Percentiles rank a stretch among this genome's conserved stretches.
These are phyloP conservation scores for Poecilia picta DNA, from an alignment of 2,797 vertebrate genomes.

Conservation along the genomic window DNA sequence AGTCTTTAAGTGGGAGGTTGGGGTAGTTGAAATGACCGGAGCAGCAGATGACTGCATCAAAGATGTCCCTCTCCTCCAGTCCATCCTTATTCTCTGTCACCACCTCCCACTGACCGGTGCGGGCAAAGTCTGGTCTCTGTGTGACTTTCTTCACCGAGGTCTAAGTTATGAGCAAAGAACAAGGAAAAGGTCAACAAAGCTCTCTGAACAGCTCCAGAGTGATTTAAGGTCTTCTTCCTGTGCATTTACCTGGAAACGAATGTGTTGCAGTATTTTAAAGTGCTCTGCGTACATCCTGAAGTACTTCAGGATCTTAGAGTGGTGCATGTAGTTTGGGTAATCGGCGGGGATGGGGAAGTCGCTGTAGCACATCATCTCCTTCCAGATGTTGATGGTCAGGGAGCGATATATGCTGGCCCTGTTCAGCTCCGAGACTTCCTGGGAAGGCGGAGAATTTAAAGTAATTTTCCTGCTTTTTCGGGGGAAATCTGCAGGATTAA, in stretches of 20 bases:
- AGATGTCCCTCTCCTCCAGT: constrained; percentile 77
- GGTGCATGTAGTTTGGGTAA: constrained; percentile 89
- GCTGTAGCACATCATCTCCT: constrained; percentile 90
- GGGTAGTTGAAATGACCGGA: constrained; percentile 87
- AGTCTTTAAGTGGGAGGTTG: constrained; percentile 85
- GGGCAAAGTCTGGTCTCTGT: constrained; percentile 77
- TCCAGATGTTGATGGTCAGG: constrained; percentile 90
- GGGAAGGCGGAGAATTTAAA: constrained; percentile 3
- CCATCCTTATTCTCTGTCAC: constrained; percentile 79
- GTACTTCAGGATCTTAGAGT: constrained; percentile 86
- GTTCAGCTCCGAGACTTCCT: constrained; percentile 77
- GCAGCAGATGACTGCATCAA: constrained; percentile 90
- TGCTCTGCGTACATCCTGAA: constrained; percentile 83
- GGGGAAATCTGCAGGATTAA: background rate
- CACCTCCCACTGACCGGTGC: constrained; percentile 87
- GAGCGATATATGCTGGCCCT: constrained; percentile 86
- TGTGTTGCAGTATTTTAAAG: constrained; percentile 80
- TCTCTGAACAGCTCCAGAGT: background rate
- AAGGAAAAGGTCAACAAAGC: background rate
- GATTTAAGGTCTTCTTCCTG: background rate
- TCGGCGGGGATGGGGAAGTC: constrained; percentile 90
- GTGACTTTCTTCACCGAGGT: constrained; percentile 81
- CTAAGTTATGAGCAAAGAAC: constrained; percentile 58
- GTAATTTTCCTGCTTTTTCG: background rate
- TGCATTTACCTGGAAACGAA: constrained; percentile 82